Evolutionary conservation across 2,797 vertebrate genomes (phyloP), one percentile per base, ranked within the genome.

Genomic region (Manis javanica): DNA sequence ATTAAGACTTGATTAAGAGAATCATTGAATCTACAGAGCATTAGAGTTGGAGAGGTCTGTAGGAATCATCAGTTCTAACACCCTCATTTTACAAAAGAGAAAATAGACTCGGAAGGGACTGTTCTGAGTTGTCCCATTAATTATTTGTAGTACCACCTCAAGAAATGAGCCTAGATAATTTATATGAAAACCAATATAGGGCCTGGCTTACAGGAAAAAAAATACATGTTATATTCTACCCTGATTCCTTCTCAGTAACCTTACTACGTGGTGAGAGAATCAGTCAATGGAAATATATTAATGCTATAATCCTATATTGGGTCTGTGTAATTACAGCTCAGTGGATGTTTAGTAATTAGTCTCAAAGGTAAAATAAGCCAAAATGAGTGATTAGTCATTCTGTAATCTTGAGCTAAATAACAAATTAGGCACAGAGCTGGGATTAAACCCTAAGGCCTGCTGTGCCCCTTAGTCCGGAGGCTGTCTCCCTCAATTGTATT

Each of bases 361-460:
- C 71, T n/a, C 2, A 29, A 26, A 24, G 18, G 59, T 26, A 37
- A 79, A 82, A 57, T 72, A 46, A 19, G 49, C 82, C 90, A 75
- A 81, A 96, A 66, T 24, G 81, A 90, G 84, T 51, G 81, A 92
- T 82, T 72, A 82, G 81, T 81, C 55, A 84, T 23, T 51, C 72
- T n/a, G 12, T 46, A 66, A 61, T 42, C 96, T 90, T 90, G 92
- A 94, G 92, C 91, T 91, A 72, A 53, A 87, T 82, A 95, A 72
- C 87, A 90, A 87, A 85, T 72, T 81, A 87, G 71, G 78, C 68
- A 31, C 51, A 77, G 87, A 42, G 49, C 88, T 74, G 49, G 55
- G 79, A 92, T 91, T 82, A 85, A 72, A 87, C 64, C 16, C 55
- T 5, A 42, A 66, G 69, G 61, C 72, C 49, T 51, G 61, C 49